Evolutionary conservation across 2,113 vertebrate species (phyloP).

Genomic region (Machaerirhynchus nigripectus): DNA sequence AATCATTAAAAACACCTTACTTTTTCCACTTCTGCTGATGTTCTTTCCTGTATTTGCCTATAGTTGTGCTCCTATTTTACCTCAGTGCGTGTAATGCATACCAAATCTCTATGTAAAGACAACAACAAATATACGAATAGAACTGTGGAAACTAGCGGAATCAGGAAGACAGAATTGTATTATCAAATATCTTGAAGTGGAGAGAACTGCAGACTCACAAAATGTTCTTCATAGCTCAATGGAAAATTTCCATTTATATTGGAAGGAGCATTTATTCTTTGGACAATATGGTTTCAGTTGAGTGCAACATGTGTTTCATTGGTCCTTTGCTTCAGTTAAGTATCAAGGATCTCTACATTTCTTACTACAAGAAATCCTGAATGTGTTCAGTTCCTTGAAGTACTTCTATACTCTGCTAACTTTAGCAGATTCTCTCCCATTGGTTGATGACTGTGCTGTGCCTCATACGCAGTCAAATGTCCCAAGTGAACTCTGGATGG

Average conservation of each 20-base stretch:
- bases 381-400: background rate
- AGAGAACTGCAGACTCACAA: background rate
- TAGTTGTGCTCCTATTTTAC: background rate
- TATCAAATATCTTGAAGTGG: background rate
- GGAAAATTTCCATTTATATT: background rate
- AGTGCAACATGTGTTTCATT: background rate
- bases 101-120: background rate
- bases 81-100: background rate
- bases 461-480: background rate
- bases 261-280: background rate
- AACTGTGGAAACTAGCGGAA: background rate
- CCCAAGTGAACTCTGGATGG: background rate
- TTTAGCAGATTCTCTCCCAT: background rate
- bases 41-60: background rate
- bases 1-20: background rate
- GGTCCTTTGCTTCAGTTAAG: background rate
- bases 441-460: background rate
- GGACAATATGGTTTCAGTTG: background rate
- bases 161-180: background rate
- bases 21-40: background rate
- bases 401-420: background rate
- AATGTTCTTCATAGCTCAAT: background rate
- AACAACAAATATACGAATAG: background rate
- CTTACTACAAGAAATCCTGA: background rate
- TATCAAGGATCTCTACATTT: background rate